Evolutionary conservation across 1,140 invertebrate genomes (phyloP), one percentile per base, ranked within the genome.

Genomic region (Caenorhabditis tropicalis): DNA sequence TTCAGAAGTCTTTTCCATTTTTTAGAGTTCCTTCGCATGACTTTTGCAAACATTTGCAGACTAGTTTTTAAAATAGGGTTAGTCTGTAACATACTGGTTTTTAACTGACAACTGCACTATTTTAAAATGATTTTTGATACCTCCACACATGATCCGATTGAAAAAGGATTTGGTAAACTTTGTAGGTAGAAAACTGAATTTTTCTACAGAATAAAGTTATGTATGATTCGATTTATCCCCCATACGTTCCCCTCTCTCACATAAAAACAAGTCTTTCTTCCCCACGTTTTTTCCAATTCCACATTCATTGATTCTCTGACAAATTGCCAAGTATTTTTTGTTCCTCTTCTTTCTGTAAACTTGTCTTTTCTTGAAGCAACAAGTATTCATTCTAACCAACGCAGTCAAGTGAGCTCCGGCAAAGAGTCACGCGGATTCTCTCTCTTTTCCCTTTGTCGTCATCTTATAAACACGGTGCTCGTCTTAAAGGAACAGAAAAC

Each of bases 381-480:
- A 74, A 74, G 65, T 74, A 74, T 74, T 74, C 65, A 74, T 74
- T 12, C 65, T 74, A 74, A 43, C 65, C 65, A 43, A 43, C 33
- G 65, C 65, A 74, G 33, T 21, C 19, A 74, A 46, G 65, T 36
- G 65, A 43, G 65, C 65, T 24, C 10, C 2, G 43, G 65, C 65
- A 74, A 74, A 46, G 65, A 74, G 65, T 74, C 65, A 74, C 65
- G 65, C 65, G 65, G 65, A 39, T 74, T 65, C 58, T 74, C 65
- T 12, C 16, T 31, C 58, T 16, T 19, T 51, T 51, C 24, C 29
- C 58, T n/a, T 19, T 51, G 15, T 36, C 12, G 15, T 36, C 12
- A 24, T 43, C 65, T 74, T 43, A 74, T 74, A 74, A 74, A 74
- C 65, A 74, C 65, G 36, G 65, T 65, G 58, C 58, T 65, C 24